A percentile compares a stretch with the other conserved stretches of the same genome.
phyloP scores from a whole-genome alignment of 2,113 vertebrate genomes.

The Amazona guildingii region DNA sequence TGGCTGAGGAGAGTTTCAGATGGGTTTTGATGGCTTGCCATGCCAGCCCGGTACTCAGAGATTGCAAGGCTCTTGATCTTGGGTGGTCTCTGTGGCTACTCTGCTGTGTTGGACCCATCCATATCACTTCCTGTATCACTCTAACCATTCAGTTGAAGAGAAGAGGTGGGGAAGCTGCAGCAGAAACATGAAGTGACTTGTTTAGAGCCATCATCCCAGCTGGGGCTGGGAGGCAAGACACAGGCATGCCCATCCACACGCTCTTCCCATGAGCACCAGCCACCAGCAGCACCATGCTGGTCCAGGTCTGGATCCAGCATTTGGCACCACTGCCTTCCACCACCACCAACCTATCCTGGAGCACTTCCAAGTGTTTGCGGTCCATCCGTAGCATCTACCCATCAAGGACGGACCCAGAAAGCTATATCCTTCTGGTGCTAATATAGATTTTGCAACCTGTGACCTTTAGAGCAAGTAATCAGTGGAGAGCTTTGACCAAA shows the following conservation, averaged over 20 bases:
- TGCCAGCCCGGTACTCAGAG: background rate
- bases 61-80: fast-evolving
- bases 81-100: background rate
- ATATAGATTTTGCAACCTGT: background rate
- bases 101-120: background rate
- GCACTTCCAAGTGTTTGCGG: background rate
- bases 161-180: background rate
- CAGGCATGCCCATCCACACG: fast-evolving
- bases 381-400: background rate
- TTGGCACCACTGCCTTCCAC: background rate
- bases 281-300: fast-evolving
- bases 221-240: background rate
- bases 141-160: background rate
- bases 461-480: background rate
- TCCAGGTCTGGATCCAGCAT: background rate
- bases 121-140: background rate
- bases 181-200: background rate
- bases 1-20: background rate
- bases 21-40: background rate
- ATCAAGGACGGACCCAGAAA: background rate
- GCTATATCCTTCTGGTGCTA: background rate
- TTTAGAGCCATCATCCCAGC: background rate
- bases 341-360: background rate
- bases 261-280: background rate
- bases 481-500: background rate